Conservation (phyloP, 2,797 vertebrate genomes). For the Chloroceryle inda region DNA sequence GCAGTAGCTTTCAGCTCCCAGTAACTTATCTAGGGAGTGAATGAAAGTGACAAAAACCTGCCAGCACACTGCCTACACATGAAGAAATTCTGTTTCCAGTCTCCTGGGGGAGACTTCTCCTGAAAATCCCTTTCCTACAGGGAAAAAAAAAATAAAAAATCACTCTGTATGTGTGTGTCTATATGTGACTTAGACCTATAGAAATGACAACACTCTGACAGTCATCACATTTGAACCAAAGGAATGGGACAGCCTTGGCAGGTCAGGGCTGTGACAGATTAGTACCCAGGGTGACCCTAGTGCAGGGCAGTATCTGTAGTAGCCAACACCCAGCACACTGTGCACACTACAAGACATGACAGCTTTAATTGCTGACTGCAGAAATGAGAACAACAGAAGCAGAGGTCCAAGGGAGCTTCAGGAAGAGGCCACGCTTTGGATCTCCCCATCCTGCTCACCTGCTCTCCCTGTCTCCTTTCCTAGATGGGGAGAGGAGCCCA, state of each 20-base stretch:
- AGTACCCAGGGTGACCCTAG: not conserved
- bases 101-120: not conserved
- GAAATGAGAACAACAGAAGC: not conserved
- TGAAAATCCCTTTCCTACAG: slow-evolving; percentile 49
- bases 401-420: slow-evolving; percentile 3
- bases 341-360: not conserved
- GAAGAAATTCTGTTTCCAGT: slow-evolving; percentile 59
- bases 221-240: not conserved
- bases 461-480: not conserved
- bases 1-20: not conserved
- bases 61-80: slow-evolving; percentile 56
- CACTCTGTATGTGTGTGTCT: not conserved
- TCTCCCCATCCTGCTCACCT: not conserved
- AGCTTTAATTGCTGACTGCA: not conserved
- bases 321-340: accelerated
- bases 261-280: not conserved
- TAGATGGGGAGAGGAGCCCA: not conserved
- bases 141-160: not conserved
- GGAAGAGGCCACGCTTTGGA: not conserved
- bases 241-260: not conserved
- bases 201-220: not conserved
- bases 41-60: slow-evolving; percentile 64
- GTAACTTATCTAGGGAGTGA: slow-evolving; percentile 51
- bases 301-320: not conserved
- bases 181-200: not conserved